A percentile compares a stretch with the other conserved stretches of the same genome.
phyloP scores from a whole-genome alignment of 2,113 vertebrate species.

The Talpa occidentalis region DNA sequence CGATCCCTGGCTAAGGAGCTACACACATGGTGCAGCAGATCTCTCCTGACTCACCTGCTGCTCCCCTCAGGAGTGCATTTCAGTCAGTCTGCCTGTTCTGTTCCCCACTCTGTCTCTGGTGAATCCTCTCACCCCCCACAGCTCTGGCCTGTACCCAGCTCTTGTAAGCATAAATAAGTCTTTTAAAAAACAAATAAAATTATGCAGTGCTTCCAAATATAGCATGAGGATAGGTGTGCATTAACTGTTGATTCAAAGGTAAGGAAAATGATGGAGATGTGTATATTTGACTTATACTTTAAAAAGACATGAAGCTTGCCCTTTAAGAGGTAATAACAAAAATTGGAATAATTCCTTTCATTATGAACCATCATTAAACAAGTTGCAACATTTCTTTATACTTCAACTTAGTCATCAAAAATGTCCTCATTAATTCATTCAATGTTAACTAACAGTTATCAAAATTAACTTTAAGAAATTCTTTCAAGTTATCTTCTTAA shows the following conservation, averaged over 20 bases:
- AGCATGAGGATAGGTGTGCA: conserved; percentile 45
- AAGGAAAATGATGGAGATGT: not conserved
- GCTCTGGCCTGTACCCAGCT: no score
- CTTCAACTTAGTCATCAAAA: not conserved
- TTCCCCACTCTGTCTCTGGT: no score
- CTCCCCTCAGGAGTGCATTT: no score
- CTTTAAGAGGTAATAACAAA: not conserved
- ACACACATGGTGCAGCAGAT: no score
- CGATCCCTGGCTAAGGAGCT: no score
- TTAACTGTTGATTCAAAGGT: conserved; percentile 43
- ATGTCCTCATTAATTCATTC: not conserved
- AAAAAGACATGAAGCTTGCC: not conserved
- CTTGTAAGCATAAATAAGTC: no score
- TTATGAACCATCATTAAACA: not conserved
- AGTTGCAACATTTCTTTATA: not conserved
- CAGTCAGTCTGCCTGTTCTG: no score
- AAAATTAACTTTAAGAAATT: conserved; percentile 35
- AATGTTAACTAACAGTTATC: not conserved
- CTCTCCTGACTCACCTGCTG: no score
- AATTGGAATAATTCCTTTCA: not conserved
- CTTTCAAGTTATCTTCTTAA: not conserved
- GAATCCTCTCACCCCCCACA: no score
- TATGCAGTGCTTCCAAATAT: conserved; percentile 59
- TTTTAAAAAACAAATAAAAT: no score
- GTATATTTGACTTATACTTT: not conserved